Percentiles rank a stretch among this genome's conserved stretches.
Conservation (phyloP, 2,888 invertebrate genomes). For the Caenorhabditis panamensis region DNA sequence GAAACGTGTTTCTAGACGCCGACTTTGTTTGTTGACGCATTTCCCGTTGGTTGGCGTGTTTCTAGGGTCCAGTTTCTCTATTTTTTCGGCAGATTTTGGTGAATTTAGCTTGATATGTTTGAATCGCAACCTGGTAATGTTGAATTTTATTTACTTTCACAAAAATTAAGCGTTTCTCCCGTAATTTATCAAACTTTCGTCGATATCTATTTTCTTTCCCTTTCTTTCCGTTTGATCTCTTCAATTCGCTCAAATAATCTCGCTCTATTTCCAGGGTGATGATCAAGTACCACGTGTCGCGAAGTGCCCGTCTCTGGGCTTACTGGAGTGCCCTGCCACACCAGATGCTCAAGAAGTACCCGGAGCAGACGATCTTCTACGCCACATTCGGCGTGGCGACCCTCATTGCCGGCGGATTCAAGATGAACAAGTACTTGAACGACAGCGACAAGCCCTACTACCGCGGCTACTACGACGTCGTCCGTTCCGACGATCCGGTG, state of each 20-base stretch:
- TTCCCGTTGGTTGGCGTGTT: too few species aligned
- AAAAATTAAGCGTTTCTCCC: too few species aligned
- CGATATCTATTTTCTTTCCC: too few species aligned
- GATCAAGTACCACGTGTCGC: conserved; percentile 67
- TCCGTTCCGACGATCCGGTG: conserved; percentile 72
- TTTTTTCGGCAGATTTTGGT: too few species aligned
- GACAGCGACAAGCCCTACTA: conserved; percentile 64
- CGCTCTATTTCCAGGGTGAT: conserved; percentile 40
- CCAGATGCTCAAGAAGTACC: conserved; percentile 70
- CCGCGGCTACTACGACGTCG: conserved; percentile 75
- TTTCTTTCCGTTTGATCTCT: not conserved
- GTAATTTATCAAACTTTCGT: too few species aligned
- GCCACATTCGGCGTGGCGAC: conserved; percentile 75
- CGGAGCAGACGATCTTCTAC: conserved; percentile 73
- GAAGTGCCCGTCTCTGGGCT: conserved; percentile 64
- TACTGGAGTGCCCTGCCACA: conserved; percentile 69
- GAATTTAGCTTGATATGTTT: too few species aligned
- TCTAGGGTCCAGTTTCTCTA: too few species aligned
- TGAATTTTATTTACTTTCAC: too few species aligned
- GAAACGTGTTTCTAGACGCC: too few species aligned
- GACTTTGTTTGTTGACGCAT: too few species aligned
- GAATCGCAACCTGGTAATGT: too few species aligned
- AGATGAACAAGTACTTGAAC: conserved; percentile 54
- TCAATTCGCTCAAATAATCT: not conserved
- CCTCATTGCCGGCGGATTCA: conserved; percentile 62